Conservation (phyloP, 2,797 vertebrate genomes). For the Gorsachius magnificus region DNA sequence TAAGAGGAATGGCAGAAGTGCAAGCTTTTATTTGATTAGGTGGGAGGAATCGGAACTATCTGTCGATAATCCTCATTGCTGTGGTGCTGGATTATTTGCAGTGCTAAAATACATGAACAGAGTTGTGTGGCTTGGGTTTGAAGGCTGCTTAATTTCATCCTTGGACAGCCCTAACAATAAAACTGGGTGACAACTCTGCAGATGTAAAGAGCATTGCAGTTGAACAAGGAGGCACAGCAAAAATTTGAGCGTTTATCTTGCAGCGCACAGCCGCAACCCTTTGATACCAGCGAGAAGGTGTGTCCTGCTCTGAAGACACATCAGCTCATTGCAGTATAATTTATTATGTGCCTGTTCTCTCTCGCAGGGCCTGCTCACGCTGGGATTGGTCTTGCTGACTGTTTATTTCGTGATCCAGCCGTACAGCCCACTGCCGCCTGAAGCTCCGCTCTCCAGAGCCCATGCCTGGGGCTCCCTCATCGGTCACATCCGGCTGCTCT, state of each 20-base stretch:
- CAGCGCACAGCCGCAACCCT: not conserved
- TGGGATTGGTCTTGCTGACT: slow-evolving; percentile 84
- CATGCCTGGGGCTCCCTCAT: slow-evolving; percentile 89
- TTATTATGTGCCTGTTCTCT: slow-evolving; percentile 22
- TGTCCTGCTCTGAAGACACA: not conserved
- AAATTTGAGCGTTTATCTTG: not conserved
- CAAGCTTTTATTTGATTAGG: not conserved
- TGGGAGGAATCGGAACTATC: not conserved
- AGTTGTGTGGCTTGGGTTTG: not conserved
- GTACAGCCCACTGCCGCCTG: slow-evolving; percentile 79
- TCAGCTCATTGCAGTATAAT: not conserved
- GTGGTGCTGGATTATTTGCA: not conserved
- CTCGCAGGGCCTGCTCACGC: slow-evolving; percentile 81
- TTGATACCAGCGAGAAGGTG: not conserved
- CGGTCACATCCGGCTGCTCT: slow-evolving; percentile 87
- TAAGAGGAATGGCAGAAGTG: not conserved
- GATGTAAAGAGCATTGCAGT: not conserved
- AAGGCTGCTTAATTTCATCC: not conserved
- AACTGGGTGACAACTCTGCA: not conserved
- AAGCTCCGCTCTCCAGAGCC: slow-evolving; percentile 78
- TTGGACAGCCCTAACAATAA: not conserved
- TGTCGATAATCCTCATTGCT: not conserved
- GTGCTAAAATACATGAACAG: not conserved
- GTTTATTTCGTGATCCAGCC: slow-evolving; percentile 88
- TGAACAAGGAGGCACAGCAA: not conserved